phyloP scores from a whole-genome alignment of 2,888 invertebrate species.

The Panopea generosa region DNA sequence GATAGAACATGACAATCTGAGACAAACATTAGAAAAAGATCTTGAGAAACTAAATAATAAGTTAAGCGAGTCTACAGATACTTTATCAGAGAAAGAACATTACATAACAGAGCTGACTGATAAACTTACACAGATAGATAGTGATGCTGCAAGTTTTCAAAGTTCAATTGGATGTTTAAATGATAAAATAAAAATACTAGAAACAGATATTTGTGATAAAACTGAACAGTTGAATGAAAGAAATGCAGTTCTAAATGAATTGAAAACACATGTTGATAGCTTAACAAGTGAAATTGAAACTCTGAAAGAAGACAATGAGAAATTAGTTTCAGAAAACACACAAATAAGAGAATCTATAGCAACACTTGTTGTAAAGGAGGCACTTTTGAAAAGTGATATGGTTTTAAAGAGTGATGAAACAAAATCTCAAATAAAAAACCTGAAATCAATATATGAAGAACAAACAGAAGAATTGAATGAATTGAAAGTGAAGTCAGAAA shows the following conservation, averaged over 20 bases:
- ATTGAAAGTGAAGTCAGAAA: too few species aligned
- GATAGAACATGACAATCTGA: slow-evolving; percentile 18
- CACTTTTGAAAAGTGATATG: not conserved
- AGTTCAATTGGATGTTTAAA: slow-evolving; percentile 16
- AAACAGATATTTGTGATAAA: not conserved
- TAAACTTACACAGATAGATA: slow-evolving; percentile 8
- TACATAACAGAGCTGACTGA: slow-evolving; percentile 2
- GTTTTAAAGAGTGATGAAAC: not conserved
- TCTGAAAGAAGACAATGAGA: slow-evolving; percentile 5
- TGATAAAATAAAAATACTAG: slow-evolving; percentile 1
- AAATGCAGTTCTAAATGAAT: too few species aligned
- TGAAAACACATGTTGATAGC: too few species aligned
- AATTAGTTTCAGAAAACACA: slow-evolving; percentile 21
- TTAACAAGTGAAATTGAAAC: not conserved
- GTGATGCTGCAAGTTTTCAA: slow-evolving; percentile 4
- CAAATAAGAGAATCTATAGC: slow-evolving; percentile 19
- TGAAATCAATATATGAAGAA: not conserved
- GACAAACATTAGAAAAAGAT: slow-evolving; percentile 26
- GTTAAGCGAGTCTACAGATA: slow-evolving; percentile 1
- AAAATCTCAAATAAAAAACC: not conserved
- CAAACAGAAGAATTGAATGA: not conserved
- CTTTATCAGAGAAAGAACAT: slow-evolving; percentile 16
- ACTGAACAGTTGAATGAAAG: slow-evolving; percentile 7
- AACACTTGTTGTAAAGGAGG: slow-evolving; percentile 6
- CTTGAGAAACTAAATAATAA: slow-evolving; percentile 9